Percentiles rank a stretch among this genome's conserved stretches.
Conservation (phyloP, 2,797 vertebrate genomes). For the Bradypodion ventrale region DNA sequence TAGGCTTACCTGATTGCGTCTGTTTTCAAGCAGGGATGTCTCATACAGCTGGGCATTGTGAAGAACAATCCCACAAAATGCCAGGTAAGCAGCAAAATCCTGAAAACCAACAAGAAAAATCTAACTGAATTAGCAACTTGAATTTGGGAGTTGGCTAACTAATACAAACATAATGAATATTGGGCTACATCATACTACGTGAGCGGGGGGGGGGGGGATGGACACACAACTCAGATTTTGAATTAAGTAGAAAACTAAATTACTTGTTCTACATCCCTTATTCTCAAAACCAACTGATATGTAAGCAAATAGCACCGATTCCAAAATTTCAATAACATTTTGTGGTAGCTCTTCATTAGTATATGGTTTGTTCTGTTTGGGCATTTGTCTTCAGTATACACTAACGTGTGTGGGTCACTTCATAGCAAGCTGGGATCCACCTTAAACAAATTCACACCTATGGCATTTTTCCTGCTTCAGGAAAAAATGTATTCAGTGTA, state of each 20-base stretch:
- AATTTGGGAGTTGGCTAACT: background rate
- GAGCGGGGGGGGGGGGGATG: background rate
- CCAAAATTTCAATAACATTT: background rate
- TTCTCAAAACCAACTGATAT: background rate
- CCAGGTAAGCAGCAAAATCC: slow-evolving; percentile 94
- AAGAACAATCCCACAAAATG: slow-evolving; percentile 95
- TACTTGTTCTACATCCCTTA: background rate
- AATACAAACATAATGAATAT: background rate
- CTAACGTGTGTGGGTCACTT: no score
- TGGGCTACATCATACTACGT: background rate
- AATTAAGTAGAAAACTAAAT: background rate
- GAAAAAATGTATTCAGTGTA: no score
- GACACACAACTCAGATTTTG: background rate
- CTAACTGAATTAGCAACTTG: background rate
- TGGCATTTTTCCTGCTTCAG: no score
- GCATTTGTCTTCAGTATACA: background rate
- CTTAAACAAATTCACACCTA: no score
- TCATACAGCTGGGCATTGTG: slow-evolving; percentile 96
- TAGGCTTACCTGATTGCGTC: slow-evolving; percentile 86
- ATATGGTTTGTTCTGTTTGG: background rate
- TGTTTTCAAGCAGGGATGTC: slow-evolving; percentile 93
- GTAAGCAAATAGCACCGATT: background rate
- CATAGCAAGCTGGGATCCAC: no score
- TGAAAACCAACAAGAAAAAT: slow-evolving; percentile 56
- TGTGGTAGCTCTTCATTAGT: background rate